Evolutionary conservation across 2,113 vertebrate species (phyloP), one percentile per base, ranked within the genome.

Genomic region (Sander lucioperca): DNA sequence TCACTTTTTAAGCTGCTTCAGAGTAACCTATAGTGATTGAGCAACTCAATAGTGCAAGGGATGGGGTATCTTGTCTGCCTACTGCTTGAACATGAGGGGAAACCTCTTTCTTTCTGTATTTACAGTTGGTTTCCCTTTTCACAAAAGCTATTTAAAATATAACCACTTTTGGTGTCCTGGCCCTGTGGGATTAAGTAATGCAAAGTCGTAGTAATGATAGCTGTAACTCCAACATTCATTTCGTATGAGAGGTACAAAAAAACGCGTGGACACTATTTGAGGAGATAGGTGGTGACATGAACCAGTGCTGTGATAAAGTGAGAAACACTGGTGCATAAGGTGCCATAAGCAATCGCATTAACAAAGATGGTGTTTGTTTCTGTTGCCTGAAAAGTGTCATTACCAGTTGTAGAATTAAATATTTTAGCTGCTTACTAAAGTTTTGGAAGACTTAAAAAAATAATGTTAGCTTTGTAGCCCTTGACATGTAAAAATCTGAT

Each of bases 1-100:
- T 53, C 62, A 70, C 80, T 56, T 80, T 77, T 68, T 73, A 62
- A 85, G 76, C 77, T 0, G 71, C 79, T 57, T 73, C 66, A n/a
- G 5, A 53, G 57, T 74, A 48, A 85, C 76, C 80, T 83, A 12
- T 14, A 47, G 72, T 64, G 66, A 70, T 53, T 68, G 18, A 82
- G 67, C 58, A 21, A 36, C 54, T 48, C 16, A 58, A n/a, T 13
- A 11, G 10, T 57, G 19, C 14, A 21, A 19, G 8, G 23, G 57
- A 47, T 39, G 27, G 63, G 62, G 43, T n/a, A 1, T 1, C 58
- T 19, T 1, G 5, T n/a, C 61, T 8, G 6, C 30, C 54, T 15
- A 19, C 67, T 30, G 67, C 56, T 36, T 14, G 6, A 62, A 63
- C n/a, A 56, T 15, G n/a, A 19, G 7, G 53, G 51, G 50, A 63